Base-by-base conservation (phyloP, 2,888 invertebrate species). In the Ophraella communa region DNA sequence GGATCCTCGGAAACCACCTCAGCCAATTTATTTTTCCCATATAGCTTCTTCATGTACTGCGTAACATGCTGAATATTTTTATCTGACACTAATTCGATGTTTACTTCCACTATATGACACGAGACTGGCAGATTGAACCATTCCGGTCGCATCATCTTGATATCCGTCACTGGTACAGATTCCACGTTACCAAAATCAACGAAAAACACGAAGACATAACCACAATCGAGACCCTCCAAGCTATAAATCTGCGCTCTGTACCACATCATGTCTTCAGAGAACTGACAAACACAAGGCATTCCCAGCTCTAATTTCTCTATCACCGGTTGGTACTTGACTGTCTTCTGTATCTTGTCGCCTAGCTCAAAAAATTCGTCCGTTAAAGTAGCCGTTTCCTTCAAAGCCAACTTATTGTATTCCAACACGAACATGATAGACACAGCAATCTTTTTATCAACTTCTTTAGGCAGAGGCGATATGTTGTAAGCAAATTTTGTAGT, bases 131-230 rank as follows among this genome's bases (percentile, higher is more conserved):
- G 78, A 39, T 78, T 74, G 1, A 83, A 74, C 81, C 87, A 86
- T 24, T 86, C 82, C 0, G 81, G 78, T 35, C 80, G 81, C 62
- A 87, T 86, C 74, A 83, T 84, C 62, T 84, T 84, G 0, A 87
- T 79, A 65, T 86, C 80, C 7, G 79, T 73, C 18, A 81, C 71
- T 0, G 83, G 68, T 18, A 89, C 81, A 0, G 82, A 73, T 75
- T 89, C 89, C 5, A 83, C 79, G 73, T 92, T 91, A 1, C 93
- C 91, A 75, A 87, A 93, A 80, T 94, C 94, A 0, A 93, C 87
- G 79, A 89, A 94, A 68, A 84, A 83, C 0, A 94, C 88, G 73
- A 85, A 85, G 0, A 90, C 84, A 44, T 66, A 70, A 5, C 72
- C 76, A 30, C 64, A 71, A 21, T 51, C 79, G 17, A 83, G 78